phyloP scores from a whole-genome alignment of 2,888 invertebrate genomes.

The Acleris cristana region DNA sequence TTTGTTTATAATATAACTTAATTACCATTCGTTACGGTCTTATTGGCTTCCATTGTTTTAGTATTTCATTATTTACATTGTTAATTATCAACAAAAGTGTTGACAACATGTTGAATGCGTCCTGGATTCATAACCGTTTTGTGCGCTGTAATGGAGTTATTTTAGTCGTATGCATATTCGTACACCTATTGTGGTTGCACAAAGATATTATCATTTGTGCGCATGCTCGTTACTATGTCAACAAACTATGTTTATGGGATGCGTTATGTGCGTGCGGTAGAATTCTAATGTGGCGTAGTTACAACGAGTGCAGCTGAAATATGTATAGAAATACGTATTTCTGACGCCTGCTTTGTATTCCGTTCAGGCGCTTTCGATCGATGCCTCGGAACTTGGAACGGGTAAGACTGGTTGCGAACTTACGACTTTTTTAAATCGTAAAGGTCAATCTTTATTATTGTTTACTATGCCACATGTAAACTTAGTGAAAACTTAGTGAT shows the following conservation, averaged over 20 bases:
- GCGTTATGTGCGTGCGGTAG: slow-evolving; percentile 44
- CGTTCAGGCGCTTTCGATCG: slow-evolving; percentile 28
- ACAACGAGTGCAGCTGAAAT: slow-evolving; percentile 28
- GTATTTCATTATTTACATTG: background rate
- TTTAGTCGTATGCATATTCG: slow-evolving; percentile 46
- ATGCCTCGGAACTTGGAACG: slow-evolving; percentile 12
- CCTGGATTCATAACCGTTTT: slow-evolving; percentile 6
- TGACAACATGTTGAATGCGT: background rate
- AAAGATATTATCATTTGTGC: slow-evolving; percentile 61
- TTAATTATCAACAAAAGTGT: background rate
- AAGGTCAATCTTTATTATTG: background rate
- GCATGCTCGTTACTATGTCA: slow-evolving; percentile 78
- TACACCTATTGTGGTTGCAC: slow-evolving; percentile 68
- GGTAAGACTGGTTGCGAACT: slow-evolving; percentile 22
- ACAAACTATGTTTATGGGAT: slow-evolving; percentile 58
- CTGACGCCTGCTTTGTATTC: slow-evolving; percentile 35
- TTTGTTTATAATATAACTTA: slow-evolving; percentile 48
- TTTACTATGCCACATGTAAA: background rate
- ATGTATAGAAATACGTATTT: slow-evolving; percentile 35
- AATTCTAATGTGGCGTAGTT: slow-evolving; percentile 34
- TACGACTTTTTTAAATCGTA: slow-evolving; percentile 7
- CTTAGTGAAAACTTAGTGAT: no score
- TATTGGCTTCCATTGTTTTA: background rate
- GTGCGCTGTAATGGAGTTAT: slow-evolving; percentile 31
- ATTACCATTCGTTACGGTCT: background rate